Evolutionary conservation across 2,113 vertebrate genomes (phyloP), one percentile per base, ranked within the genome.

Genomic region (Nothobranchius furzeri): DNA sequence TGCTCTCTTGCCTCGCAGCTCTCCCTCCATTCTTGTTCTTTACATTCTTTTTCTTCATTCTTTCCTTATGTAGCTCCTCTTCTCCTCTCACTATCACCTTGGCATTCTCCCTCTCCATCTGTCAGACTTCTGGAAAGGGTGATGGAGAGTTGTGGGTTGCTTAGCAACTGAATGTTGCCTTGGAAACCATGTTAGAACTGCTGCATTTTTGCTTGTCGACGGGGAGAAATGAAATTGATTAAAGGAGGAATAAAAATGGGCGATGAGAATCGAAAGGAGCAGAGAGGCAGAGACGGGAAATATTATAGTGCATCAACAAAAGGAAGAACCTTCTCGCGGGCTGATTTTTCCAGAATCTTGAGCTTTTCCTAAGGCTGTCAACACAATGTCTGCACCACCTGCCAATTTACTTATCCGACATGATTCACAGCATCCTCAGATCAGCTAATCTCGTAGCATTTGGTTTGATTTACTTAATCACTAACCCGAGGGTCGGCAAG

Each of bases 81-180:
- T 12, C 40, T 59, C 56, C 65, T 76, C 62, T 68, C 73, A 15
- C 75, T 70, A 66, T 68, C 47, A 66, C 79, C 66, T 82, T 67
- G 78, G 78, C 73, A 60, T 85, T 73, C 83, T 85, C 67, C 50
- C 73, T 76, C 83, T 91, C 90, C 90, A 87, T 92, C 91, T 92
- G 92, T 93, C 86, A 89, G 89, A 93, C 89, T 93, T 91, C 88
- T 91, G 92, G 91, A 93, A 93, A 91, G 92, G 91, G 88, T 91
- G 91, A 90, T 92, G 89, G 89, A 90, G 91, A 93, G 92, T 93
- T 88, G 85, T 79, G 90, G 47, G 91, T 94, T 92, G 92, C 93
- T 82, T 90, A 85, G 92, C 90, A 93, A 94, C 93, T 92, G 89
- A 7, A 40, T 58, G 91, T 93, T 92, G 70, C 90, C 85, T 83